These are phyloP conservation scores for Rhodophaea formosa DNA, from an alignment of 2,888 invertebrate genomes.

Conservation along the genomic window DNA sequence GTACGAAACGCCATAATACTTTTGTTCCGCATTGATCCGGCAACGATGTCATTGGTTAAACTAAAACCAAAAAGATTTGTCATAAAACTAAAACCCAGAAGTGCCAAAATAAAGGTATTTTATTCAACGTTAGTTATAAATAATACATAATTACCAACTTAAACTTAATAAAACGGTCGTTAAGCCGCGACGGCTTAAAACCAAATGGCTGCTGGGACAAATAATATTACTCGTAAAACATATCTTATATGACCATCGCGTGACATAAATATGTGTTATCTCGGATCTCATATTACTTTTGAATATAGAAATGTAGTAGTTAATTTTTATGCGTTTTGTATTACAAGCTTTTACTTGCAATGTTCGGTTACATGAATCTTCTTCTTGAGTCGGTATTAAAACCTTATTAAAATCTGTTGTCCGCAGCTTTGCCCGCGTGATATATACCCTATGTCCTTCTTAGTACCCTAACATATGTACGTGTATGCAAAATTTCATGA, in stretches of 20 bases:
- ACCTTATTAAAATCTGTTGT: too few relatives aligned
- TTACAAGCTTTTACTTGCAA: too few relatives aligned
- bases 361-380: too few relatives aligned
- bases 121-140: constrained; percentile 13
- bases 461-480: too few relatives aligned
- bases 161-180: constrained; percentile 23
- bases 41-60: too few relatives aligned
- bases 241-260: constrained; percentile 26
- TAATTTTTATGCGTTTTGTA: neutral
- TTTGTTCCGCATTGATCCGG: too few relatives aligned
- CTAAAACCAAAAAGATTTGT: neutral
- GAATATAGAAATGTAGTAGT: neutral
- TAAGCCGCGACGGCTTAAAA: constrained; percentile 11
- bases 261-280: constrained; percentile 19
- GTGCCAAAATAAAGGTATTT: neutral
- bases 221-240: constrained; percentile 25
- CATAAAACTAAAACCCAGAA: neutral
- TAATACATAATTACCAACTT: constrained; percentile 20
- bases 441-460: too few relatives aligned
- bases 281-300: neutral
- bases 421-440: too few relatives aligned
- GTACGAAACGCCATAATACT: too few relatives aligned
- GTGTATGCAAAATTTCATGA: too few relatives aligned
- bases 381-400: too few relatives aligned
- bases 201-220: constrained; percentile 14